These are phyloP conservation scores for Puntigrus tetrazona DNA, from an alignment of 2,113 vertebrate species.

Conservation along the genomic window DNA sequence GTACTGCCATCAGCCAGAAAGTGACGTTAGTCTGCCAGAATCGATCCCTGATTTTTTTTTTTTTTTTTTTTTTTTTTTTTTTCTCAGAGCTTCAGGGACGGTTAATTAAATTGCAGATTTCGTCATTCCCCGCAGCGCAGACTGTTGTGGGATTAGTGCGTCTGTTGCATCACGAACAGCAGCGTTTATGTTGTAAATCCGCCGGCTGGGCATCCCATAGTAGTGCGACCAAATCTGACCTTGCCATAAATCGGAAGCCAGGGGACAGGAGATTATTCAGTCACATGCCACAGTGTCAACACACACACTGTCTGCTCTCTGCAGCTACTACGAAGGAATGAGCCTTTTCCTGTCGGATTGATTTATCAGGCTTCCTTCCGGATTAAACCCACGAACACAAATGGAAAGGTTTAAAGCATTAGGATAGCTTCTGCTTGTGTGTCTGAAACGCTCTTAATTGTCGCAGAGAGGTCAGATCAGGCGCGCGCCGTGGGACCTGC, in stretches of 20 bases:
- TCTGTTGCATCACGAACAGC: conserved; percentile 25
- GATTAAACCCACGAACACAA: conserved; percentile 31
- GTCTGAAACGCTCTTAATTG: conserved; percentile 28
- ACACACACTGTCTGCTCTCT: conserved; percentile 7
- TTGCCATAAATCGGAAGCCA: conserved; percentile 41
- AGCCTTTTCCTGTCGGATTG: neutral
- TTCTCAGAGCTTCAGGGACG: neutral
- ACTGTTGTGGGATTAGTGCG: conserved; percentile 10
- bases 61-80: too few species aligned
- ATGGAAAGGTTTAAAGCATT: neutral
- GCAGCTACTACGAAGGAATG: neutral
- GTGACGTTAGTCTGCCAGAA: neutral
- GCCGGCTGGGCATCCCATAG: neutral
- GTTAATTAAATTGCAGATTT: neutral
- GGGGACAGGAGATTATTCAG: conserved; percentile 38
- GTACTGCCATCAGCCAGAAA: neutral
- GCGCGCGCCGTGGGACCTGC: neutral
- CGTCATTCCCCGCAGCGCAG: neutral
- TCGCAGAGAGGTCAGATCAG: conserved; percentile 8
- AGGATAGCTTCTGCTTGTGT: neutral
- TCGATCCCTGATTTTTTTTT: neutral
- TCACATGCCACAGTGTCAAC: conserved; percentile 36
- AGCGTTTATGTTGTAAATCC: conserved; percentile 12
- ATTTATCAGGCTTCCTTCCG: conserved; percentile 19
- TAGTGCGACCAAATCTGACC: conserved; percentile 34